Evolutionary conservation across 2,797 vertebrate genomes (phyloP).

Genomic region (Poeciliopsis presidionis): DNA sequence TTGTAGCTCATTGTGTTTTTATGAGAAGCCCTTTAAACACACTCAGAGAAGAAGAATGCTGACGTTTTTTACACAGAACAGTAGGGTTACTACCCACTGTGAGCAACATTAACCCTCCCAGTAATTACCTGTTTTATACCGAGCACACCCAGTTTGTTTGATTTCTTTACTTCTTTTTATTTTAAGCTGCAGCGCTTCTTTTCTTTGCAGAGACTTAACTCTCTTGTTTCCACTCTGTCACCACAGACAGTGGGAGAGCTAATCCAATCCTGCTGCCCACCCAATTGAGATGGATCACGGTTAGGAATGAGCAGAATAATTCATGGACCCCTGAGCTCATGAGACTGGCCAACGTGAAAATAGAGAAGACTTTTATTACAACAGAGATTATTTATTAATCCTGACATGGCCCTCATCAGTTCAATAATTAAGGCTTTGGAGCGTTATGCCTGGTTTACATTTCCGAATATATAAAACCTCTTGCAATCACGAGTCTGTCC

Average conservation of each 20-base stretch:
- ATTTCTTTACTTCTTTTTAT: slow-evolving; percentile 37
- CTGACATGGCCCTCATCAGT: slow-evolving; percentile 20
- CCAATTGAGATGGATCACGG: slow-evolving; percentile 44
- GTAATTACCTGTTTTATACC: slow-evolving; percentile 49
- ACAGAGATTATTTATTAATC: slow-evolving; percentile 48
- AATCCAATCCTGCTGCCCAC: slow-evolving; percentile 43
- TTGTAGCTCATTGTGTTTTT: slow-evolving; percentile 36
- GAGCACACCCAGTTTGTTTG: slow-evolving; percentile 30
- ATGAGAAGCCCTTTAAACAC: slow-evolving; percentile 45
- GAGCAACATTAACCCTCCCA: slow-evolving; percentile 11
- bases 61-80: slow-evolving; percentile 40
- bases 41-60: slow-evolving; percentile 29
- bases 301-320: slow-evolving; percentile 47
- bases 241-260: slow-evolving; percentile 25
- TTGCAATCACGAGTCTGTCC: slow-evolving; percentile 26
- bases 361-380: slow-evolving; percentile 42
- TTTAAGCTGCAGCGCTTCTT: slow-evolving; percentile 35
- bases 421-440: slow-evolving; percentile 42
- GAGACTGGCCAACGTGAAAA: slow-evolving; percentile 51
- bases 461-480: slow-evolving; percentile 34
- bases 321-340: slow-evolving; percentile 46
- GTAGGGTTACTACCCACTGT: slow-evolving; percentile 16
- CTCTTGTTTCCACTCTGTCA: slow-evolving; percentile 21
- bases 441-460: slow-evolving; percentile 27
- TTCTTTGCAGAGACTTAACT: not conserved